Conservation (phyloP, 2,797 vertebrate genomes). For the Sternotherus odoratus region DNA sequence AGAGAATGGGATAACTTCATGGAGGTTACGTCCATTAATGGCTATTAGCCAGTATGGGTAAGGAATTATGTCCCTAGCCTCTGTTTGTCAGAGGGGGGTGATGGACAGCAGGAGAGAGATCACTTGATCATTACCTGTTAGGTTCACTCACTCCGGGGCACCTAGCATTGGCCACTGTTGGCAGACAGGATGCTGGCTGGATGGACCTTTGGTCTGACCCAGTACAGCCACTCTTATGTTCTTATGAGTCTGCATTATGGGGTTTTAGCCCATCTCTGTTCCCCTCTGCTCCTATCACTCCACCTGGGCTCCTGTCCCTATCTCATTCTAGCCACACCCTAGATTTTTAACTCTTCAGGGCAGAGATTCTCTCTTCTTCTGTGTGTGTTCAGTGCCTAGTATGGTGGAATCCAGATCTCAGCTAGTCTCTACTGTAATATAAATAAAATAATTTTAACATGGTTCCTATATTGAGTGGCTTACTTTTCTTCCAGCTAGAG, state of each 20-base stretch:
- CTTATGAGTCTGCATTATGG: neutral
- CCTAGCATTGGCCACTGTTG: too few relatives aligned
- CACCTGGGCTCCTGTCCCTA: neutral
- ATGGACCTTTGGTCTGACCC: too few relatives aligned
- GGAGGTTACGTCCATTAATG: too few relatives aligned
- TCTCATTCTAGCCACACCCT: neutral
- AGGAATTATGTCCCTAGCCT: too few relatives aligned
- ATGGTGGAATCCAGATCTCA: neutral
- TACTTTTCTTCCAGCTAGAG: neutral
- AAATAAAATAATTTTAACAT: neutral
- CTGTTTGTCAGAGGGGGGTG: too few relatives aligned
- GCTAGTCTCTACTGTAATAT: neutral
- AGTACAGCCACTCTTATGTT: too few relatives aligned
- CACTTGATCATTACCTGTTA: too few relatives aligned
- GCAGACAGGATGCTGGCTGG: too few relatives aligned
- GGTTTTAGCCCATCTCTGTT: neutral
- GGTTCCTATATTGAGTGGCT: neutral
- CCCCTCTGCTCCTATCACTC: neutral
- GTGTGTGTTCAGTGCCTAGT: neutral
- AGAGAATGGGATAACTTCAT: too few relatives aligned
- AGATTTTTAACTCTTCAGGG: neutral
- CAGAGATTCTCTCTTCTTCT: neutral
- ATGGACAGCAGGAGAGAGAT: too few relatives aligned
- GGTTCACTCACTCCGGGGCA: too few relatives aligned
- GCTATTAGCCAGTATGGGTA: too few relatives aligned